These are phyloP conservation scores for Drosophila greeni DNA, from an alignment of 2,888 invertebrate genomes.

Conservation along the genomic window DNA sequence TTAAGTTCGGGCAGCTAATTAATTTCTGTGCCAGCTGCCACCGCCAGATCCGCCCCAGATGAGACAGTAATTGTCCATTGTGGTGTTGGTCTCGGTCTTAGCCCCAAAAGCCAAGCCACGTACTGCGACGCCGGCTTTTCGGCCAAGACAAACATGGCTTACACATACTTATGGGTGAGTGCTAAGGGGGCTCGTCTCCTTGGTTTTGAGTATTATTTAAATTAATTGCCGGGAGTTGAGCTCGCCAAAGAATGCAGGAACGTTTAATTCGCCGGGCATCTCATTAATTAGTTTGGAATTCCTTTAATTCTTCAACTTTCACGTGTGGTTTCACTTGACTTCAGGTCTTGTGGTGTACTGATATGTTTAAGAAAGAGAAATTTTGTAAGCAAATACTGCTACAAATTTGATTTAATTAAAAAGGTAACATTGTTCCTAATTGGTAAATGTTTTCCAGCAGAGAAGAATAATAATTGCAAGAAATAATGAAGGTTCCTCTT, in stretches of 20 bases:
- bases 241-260: slow-evolving; percentile 8
- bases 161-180: slow-evolving; percentile 1
- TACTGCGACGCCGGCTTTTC: slow-evolving; percentile 21
- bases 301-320: slow-evolving; percentile 2
- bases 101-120: slow-evolving; percentile 29
- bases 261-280: slow-evolving; percentile 15
- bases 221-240: slow-evolving; percentile 32
- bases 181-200: not conserved
- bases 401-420: not conserved
- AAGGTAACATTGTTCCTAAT: not conserved
- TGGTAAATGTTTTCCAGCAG: not conserved
- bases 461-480: not conserved
- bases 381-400: not conserved
- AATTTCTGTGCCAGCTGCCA: slow-evolving; percentile 47
- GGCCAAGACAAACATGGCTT: slow-evolving; percentile 28
- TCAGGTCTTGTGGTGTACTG: too few species aligned
- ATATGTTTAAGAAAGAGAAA: not conserved
- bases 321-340: not conserved
- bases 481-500: not conserved
- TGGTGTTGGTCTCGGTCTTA: slow-evolving; percentile 25
- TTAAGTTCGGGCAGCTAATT: slow-evolving; percentile 55
- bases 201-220: slow-evolving; percentile 39
- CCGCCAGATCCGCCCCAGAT: slow-evolving; percentile 30
- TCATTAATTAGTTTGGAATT: slow-evolving; percentile 13
- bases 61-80: slow-evolving; percentile 57